Percentiles rank a stretch among this genome's conserved stretches.
Conservation (phyloP, 2,888 invertebrate genomes). For the Automeris io region DNA sequence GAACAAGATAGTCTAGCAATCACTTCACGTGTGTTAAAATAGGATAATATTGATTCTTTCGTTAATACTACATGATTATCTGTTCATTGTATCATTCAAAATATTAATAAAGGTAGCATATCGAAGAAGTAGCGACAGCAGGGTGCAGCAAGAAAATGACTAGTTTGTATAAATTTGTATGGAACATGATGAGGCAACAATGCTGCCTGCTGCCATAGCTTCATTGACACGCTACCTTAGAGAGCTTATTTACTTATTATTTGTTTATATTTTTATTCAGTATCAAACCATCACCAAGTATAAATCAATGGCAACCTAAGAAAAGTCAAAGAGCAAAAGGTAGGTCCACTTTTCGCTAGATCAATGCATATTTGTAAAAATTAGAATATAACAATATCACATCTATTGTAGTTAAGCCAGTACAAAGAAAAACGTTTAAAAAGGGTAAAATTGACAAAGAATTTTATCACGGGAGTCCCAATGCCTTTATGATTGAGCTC, state of each 20-base stretch:
- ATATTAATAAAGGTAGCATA: no score
- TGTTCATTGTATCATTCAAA: no score
- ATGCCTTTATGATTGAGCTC: conserved; percentile 80
- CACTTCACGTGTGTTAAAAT: no score
- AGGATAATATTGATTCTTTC: no score
- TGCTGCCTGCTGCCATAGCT: no score
- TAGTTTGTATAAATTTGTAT: no score
- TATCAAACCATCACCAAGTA: background rate
- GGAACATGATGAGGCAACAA: no score
- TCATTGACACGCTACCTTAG: no score
- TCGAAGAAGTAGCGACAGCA: no score
- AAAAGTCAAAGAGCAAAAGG: background rate
- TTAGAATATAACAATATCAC: background rate
- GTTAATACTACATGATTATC: no score
- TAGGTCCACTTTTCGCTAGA: background rate
- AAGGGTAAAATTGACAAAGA: conserved; percentile 15
- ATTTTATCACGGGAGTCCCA: conserved; percentile 52
- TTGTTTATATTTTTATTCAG: background rate
- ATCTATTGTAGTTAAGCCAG: conserved; percentile 24
- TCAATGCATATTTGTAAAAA: background rate
- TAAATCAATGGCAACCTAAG: background rate
- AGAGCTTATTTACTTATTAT: background rate
- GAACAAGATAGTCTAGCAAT: no score
- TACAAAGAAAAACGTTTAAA: conserved; percentile 9
- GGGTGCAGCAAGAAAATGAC: no score